phyloP scores from a whole-genome alignment of 2,113 vertebrate genomes.

The Vanacampus margaritifer region DNA sequence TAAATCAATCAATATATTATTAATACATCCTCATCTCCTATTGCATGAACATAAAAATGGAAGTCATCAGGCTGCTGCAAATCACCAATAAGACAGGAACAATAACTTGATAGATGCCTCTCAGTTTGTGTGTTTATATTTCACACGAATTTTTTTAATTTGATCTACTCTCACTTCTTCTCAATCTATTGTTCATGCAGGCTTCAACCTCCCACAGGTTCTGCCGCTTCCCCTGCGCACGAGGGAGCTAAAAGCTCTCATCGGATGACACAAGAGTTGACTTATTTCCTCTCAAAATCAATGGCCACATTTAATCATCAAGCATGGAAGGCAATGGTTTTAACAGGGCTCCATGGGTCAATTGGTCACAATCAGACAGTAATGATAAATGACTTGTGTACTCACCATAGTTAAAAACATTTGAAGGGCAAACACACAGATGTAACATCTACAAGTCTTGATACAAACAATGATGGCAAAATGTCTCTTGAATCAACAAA shows the following conservation, averaged over 20 bases:
- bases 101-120: conserved; percentile 22
- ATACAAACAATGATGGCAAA: not conserved
- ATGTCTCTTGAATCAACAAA: not conserved
- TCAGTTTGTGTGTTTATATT: conserved; percentile 27
- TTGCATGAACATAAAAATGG: conserved; percentile 19
- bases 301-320: conserved; percentile 58
- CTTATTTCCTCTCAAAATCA: conserved; percentile 54
- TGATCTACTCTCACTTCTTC: conserved; percentile 31
- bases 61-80: conserved; percentile 31
- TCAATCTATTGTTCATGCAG: conserved; percentile 37
- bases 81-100: conserved; percentile 31
- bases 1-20: conserved; percentile 13
- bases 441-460: not conserved
- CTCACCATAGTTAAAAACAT: conserved; percentile 19
- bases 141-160: conserved; percentile 30
- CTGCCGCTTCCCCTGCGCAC: conserved; percentile 30
- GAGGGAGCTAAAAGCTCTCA: conserved; percentile 41
- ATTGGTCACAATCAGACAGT: conserved; percentile 26
- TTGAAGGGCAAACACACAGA: conserved; percentile 10
- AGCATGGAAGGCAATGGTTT: conserved; percentile 45
- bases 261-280: conserved; percentile 44
- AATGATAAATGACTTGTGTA: conserved; percentile 17
- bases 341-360: conserved; percentile 15
- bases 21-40: conserved; percentile 2
- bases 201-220: conserved; percentile 38